These are phyloP conservation scores for Gymnobelideus leadbeateri DNA, from an alignment of 2,113 vertebrate species.

Conservation along the genomic window DNA sequence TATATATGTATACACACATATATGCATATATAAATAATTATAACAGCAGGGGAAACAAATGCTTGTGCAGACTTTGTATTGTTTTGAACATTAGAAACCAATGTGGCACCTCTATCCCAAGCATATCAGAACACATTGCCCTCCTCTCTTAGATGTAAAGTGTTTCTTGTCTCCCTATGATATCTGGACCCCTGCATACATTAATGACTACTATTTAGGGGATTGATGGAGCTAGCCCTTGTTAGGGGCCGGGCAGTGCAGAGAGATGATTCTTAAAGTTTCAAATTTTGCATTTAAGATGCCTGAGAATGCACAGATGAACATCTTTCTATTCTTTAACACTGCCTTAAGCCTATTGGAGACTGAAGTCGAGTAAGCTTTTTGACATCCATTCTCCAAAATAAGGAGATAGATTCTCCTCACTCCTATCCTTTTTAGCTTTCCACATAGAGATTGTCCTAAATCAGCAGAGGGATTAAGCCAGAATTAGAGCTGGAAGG, in stretches of 20 bases:
- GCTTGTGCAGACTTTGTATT: not conserved
- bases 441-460: not conserved
- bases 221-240: not conserved
- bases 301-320: not conserved
- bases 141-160: not conserved
- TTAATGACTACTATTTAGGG: not conserved
- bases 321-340: not conserved
- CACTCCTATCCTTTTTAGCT: not conserved
- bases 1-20: not conserved
- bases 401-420: not conserved
- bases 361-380: not conserved
- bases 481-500: not conserved
- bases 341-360: not conserved
- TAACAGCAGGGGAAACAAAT: not conserved
- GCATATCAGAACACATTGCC: not conserved
- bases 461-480: not conserved
- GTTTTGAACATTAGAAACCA: not conserved
- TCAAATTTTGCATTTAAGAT: not conserved
- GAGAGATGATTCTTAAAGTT: not conserved
- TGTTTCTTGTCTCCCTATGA: not conserved
- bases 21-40: slow-evolving; percentile 5
- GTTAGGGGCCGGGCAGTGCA: too few relatives aligned
- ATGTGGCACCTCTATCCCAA: not conserved
- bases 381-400: not conserved
- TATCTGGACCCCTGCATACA: not conserved